A percentile compares a stretch with the other conserved stretches of the same genome.
Conservation (phyloP, 2,888 invertebrate genomes). For the Sisyra nigra region DNA sequence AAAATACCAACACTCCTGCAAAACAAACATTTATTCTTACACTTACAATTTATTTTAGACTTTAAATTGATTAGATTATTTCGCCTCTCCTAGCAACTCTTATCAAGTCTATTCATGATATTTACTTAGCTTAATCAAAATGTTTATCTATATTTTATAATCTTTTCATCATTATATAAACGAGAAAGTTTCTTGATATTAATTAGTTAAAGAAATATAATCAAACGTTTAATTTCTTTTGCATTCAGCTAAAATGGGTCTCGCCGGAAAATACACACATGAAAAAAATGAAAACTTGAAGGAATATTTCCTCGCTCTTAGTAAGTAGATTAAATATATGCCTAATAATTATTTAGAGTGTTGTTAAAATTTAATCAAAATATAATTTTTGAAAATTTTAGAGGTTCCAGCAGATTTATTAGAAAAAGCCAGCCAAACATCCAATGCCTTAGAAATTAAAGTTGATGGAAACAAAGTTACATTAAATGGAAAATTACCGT, state of each 20-base stretch:
- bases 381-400: background rate
- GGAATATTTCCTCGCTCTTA: conserved; percentile 42
- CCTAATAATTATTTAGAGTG: background rate
- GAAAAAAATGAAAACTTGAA: conserved; percentile 48
- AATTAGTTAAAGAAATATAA: too few relatives aligned
- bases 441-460: conserved; percentile 1
- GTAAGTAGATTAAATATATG: conserved; percentile 22
- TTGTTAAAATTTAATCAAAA: background rate
- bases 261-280: conserved; percentile 44
- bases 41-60: too few relatives aligned
- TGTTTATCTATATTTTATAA: too few relatives aligned
- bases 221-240: too few relatives aligned
- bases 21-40: too few relatives aligned
- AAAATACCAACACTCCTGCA: too few relatives aligned
- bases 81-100: too few relatives aligned
- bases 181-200: too few relatives aligned
- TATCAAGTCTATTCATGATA: too few relatives aligned
- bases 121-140: too few relatives aligned
- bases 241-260: conserved; percentile 28
- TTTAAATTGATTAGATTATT: too few relatives aligned
- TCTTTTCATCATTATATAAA: too few relatives aligned
- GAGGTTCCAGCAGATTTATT: background rate
- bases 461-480: conserved; percentile 2
- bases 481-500: background rate
- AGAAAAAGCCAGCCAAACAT: background rate